Percentiles rank a stretch among this genome's conserved stretches.
These are phyloP conservation scores for Bubo bubo DNA, from an alignment of 2,113 vertebrate species.

Conservation along the genomic window DNA sequence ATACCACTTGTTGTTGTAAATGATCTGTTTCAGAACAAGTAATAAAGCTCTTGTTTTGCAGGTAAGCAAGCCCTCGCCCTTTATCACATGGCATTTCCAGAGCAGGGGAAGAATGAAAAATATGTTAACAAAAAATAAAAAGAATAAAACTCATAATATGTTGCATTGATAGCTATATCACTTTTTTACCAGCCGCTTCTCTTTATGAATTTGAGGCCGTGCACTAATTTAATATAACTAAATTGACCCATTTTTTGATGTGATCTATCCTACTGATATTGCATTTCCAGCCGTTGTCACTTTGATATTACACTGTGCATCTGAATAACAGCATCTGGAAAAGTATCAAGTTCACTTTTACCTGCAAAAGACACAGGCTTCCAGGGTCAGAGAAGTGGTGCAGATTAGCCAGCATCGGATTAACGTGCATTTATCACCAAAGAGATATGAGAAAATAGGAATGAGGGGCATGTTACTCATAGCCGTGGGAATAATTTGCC, in stretches of 20 bases:
- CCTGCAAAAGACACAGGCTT: background rate
- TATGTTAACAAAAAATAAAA: background rate
- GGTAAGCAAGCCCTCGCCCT: background rate
- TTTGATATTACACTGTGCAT: background rate
- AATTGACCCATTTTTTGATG: background rate
- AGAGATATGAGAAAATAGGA: background rate
- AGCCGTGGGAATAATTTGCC: background rate
- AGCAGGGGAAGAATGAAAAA: background rate
- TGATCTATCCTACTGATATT: background rate
- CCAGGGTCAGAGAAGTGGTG: background rate
- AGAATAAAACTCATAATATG: background rate
- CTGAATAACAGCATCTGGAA: background rate
- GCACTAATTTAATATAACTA: background rate
- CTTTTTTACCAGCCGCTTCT: background rate
- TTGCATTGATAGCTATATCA: background rate
- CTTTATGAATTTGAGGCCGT: background rate
- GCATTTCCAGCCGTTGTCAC: background rate
- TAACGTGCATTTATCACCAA: background rate
- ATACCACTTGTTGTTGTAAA: background rate
- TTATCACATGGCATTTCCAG: background rate
- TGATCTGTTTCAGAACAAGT: background rate
- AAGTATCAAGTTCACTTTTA: background rate
- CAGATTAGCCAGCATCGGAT: background rate
- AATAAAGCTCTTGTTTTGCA: background rate
- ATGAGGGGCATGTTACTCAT: background rate